phyloP scores from a whole-genome alignment of 2,888 invertebrate genomes.

The Dasypolia templi region DNA sequence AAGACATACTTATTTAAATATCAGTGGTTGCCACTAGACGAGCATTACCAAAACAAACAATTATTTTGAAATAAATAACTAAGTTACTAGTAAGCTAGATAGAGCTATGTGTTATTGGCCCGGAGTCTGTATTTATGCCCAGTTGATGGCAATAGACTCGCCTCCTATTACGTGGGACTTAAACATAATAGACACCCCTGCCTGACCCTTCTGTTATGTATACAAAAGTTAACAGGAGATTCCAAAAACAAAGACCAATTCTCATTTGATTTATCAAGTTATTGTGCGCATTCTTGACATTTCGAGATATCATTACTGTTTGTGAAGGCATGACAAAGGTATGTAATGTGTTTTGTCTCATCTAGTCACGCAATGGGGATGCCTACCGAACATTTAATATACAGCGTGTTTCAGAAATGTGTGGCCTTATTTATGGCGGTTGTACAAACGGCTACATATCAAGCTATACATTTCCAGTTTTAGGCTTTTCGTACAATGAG shows the following conservation, averaged over 20 bases:
- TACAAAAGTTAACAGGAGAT: slow-evolving; percentile 29
- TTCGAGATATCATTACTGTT: slow-evolving; percentile 32
- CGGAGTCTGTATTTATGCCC: too few relatives aligned
- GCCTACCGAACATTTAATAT: background rate
- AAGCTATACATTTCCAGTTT: too few relatives aligned
- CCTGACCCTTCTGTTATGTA: background rate
- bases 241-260: slow-evolving; percentile 22
- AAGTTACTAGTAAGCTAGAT: background rate
- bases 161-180: too few relatives aligned
- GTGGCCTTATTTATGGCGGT: too few relatives aligned
- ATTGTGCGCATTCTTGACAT: slow-evolving; percentile 28
- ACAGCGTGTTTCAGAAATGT: too few relatives aligned
- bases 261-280: slow-evolving; percentile 46
- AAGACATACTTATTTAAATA: too few relatives aligned
- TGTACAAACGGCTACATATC: too few relatives aligned
- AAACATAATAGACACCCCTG: too few relatives aligned
- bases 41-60: too few relatives aligned
- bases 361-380: slow-evolving; percentile 30
- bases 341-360: slow-evolving; percentile 38
- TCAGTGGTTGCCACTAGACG: too few relatives aligned
- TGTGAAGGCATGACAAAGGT: slow-evolving; percentile 24
- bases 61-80: too few relatives aligned
- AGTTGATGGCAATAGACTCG: background rate
- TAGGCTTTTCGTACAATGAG: too few relatives aligned
- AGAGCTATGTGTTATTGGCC: background rate